These are phyloP conservation scores for Ferdinandea cuprea DNA, from an alignment of 2,888 invertebrate species.

Conservation along the genomic window DNA sequence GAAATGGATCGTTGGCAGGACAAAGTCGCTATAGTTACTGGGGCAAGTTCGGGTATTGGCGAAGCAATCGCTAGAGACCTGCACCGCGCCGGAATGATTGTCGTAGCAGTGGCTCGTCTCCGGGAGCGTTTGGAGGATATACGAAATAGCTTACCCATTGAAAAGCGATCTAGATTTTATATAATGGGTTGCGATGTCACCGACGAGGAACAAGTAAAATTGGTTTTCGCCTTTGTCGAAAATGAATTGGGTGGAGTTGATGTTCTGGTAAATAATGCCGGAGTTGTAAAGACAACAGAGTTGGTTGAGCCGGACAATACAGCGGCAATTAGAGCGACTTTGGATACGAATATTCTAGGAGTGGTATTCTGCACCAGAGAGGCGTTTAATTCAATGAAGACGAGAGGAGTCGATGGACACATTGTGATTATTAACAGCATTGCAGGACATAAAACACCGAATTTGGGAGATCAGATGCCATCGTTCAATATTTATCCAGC, in stretches of 20 bases:
- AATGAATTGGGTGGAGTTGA: conserved; percentile 84
- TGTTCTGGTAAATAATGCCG: conserved; percentile 86
- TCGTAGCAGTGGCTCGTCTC: conserved; percentile 59
- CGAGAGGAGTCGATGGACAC: conserved; percentile 83
- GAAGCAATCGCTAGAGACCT: conserved; percentile 62
- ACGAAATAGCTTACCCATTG: conserved; percentile 48
- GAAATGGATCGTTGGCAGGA: conserved; percentile 67
- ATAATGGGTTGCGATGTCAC: conserved; percentile 84
- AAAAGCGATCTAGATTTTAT: conserved; percentile 78
- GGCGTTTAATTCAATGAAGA: conserved; percentile 83
- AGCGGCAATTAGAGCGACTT: conserved; percentile 77
- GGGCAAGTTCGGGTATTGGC: conserved; percentile 70
- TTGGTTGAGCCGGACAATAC: conserved; percentile 75
- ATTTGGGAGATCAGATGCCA: conserved; percentile 75
- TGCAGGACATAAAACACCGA: conserved; percentile 78
- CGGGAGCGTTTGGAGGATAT: conserved; percentile 56
- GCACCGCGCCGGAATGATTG: conserved; percentile 55
- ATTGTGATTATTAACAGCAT: conserved; percentile 83
- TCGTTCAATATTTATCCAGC: conserved; percentile 80
- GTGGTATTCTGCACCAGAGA: conserved; percentile 83
- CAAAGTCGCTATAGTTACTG: conserved; percentile 64
- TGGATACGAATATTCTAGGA: conserved; percentile 84
- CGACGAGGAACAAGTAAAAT: conserved; percentile 84
- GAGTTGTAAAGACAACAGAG: conserved; percentile 62
- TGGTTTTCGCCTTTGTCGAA: conserved; percentile 84